These are phyloP conservation scores for Cancer borealis DNA, from an alignment of 2,888 invertebrate species.

Conservation along the genomic window DNA sequence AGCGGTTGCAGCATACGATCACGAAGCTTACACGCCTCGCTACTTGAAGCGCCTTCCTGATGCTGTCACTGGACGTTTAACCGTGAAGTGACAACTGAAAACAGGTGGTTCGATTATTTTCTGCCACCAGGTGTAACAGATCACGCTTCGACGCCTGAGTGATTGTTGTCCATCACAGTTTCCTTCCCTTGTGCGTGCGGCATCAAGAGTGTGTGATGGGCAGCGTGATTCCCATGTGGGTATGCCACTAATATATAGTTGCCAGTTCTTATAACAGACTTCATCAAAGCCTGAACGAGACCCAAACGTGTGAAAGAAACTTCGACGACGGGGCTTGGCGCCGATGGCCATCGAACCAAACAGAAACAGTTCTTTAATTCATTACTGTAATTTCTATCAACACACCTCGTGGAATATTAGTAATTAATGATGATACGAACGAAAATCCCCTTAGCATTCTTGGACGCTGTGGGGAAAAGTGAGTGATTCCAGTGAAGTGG, in stretches of 20 bases:
- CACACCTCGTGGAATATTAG: conserved; percentile 3
- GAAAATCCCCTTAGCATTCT: neutral
- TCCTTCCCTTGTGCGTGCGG: neutral
- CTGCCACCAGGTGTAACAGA: neutral
- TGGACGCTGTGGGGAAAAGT: neutral
- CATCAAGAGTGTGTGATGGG: neutral
- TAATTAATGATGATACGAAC: neutral
- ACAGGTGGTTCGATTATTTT: neutral
- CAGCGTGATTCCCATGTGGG: neutral
- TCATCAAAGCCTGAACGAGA: neutral
- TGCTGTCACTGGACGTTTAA: neutral
- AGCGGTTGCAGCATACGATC: neutral
- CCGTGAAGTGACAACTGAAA: neutral
- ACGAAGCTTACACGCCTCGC: neutral
- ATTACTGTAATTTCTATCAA: neutral
- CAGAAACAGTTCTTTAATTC: neutral
- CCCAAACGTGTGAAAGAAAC: neutral
- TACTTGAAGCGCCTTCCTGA: neutral
- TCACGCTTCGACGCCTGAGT: neutral
- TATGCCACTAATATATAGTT: neutral
- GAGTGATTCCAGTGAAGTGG: neutral
- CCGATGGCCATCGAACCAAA: neutral
- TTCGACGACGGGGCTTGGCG: neutral
- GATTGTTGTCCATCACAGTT: neutral
- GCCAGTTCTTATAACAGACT: neutral